Percentiles rank a stretch among this genome's conserved stretches.
Evolutionary conservation across 2,113 vertebrate species (phyloP).

Genomic region (Pelobates fuscus): DNA sequence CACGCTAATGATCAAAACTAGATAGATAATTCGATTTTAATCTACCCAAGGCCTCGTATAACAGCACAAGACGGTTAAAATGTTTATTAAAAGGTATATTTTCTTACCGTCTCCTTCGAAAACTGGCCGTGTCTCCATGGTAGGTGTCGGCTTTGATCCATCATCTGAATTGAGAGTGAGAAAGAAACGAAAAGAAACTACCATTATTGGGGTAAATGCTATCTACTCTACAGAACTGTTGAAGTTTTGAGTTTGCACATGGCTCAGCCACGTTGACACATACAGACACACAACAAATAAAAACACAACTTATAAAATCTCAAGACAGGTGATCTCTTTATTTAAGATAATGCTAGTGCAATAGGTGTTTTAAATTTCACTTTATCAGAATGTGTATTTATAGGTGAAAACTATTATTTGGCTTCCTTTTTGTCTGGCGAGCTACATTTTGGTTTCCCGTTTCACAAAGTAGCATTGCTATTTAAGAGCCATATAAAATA

Average conservation of each 20-base stretch:
- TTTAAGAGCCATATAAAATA: no score
- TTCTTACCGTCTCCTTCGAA: conserved; percentile 90
- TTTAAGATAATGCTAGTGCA: not conserved
- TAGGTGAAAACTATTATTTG: no score
- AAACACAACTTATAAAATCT: not conserved
- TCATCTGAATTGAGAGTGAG: conserved; percentile 99
- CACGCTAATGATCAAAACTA: no score
- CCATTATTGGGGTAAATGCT: conserved; percentile 99
- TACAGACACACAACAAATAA: conserved; percentile 15
- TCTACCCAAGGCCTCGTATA: no score
- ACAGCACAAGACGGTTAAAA: no score
- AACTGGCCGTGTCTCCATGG: conserved; percentile 86
- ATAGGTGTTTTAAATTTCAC: not conserved
- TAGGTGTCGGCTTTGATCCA: conserved; percentile 92
- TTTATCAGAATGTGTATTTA: no score
- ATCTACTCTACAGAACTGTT: conserved; percentile 99
- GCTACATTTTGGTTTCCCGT: no score
- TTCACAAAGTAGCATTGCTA: no score
- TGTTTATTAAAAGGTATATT: no score
- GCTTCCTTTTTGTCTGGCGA: no score
- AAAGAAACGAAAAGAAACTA: conserved; percentile 99
- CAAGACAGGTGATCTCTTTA: not conserved
- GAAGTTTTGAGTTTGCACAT: conserved; percentile 97
- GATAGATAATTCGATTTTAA: no score
- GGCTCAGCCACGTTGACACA: conserved; percentile 81